Evolutionary conservation across 2,113 vertebrate genomes (phyloP), one percentile per base, ranked within the genome.

Genomic region (Limnothrissa miodon): DNA sequence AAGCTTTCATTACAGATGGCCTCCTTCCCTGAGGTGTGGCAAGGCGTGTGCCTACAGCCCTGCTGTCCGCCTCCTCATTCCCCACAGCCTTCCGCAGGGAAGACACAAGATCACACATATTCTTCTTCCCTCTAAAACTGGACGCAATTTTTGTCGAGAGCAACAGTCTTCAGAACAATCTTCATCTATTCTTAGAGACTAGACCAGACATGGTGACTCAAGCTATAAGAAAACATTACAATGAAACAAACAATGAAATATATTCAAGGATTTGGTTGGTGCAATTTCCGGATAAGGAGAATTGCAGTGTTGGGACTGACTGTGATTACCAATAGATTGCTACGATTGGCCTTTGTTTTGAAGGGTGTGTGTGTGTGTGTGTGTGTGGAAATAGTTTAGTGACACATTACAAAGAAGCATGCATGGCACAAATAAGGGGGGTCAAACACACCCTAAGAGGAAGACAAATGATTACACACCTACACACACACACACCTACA

Each of bases 401-500:
- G 66, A 74, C 66, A 74, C 66, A 11, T 74, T 74, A 17, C 29
- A 74, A 74, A 33, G 11, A 74, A 17, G 66, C 66, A 74, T 36
- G 66, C 29, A 29, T 5, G 36, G 33, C 66, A 70, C 25, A 70
- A 36, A 74, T 29, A 36, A 21, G 1, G 53, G 1, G 53, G 5
- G 19, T 23, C 11, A 17, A 62, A 81, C 25, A 80, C 70, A 59
- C 48, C 21, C 48, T 56, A 25, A 48, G 62, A 80, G 21, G 39
- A 39, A 1, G 29, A 74, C 39, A 46, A 78, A 83, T 53, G 42
- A n/a, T 23, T 10, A 11, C 13, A 53, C 56, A 44, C 82, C 21
- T 80, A 80, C 36, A 62, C 33, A 70, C 39, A 62, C 33, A 70
- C 39, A 80, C 56, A 44, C 82, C 21, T 80, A 80, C 36, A 62